Evolutionary conservation across 2,113 vertebrate genomes (phyloP).

Genomic region (Rhinoptilus africanus): DNA sequence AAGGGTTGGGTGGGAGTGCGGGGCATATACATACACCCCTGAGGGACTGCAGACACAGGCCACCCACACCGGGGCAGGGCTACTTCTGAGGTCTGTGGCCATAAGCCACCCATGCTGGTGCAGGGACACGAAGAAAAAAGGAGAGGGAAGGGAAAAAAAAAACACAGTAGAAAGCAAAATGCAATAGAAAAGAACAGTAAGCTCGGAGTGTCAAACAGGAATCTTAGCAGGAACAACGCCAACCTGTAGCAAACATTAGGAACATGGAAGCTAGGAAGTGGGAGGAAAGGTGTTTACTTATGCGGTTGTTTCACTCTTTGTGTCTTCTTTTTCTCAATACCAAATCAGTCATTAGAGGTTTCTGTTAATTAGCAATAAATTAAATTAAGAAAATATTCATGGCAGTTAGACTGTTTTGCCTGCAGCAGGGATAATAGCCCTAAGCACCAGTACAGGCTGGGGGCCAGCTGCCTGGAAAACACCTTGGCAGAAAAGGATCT

Average conservation of each 20-base stretch:
- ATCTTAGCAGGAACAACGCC: neutral
- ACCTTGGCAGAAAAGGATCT: neutral
- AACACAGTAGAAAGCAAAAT: neutral
- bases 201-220: neutral
- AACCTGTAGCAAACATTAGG: neutral
- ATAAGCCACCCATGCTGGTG: neutral
- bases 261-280: neutral
- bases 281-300: neutral
- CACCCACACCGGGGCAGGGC: neutral
- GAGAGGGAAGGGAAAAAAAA: neutral
- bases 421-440: neutral
- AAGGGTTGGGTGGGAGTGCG: neutral
- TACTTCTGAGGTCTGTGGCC: neutral
- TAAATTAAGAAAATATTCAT: neutral
- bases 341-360: neutral
- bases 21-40: accelerated
- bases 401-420: neutral
- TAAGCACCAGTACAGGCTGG: neutral
- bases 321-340: neutral
- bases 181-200: neutral
- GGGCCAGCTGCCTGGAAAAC: neutral
- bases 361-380: neutral
- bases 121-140: neutral
- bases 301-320: neutral
- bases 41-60: neutral